Conservation (phyloP, 2,113 vertebrate genomes). For the Dendropsophus ebraccatus region DNA sequence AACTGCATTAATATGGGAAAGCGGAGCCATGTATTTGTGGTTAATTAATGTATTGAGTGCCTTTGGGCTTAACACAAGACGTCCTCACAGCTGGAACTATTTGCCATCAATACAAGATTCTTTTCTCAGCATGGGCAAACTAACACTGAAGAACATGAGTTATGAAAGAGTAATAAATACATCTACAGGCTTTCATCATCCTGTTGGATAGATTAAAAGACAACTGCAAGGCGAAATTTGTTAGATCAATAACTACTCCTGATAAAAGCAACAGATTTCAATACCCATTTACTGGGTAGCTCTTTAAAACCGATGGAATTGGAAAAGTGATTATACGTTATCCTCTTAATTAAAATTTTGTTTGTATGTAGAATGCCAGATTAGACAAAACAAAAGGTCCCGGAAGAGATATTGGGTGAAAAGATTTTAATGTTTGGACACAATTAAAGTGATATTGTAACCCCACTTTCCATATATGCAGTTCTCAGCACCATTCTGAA, state of each 20-base stretch:
- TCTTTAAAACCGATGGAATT: background rate
- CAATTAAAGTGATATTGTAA: too few relatives aligned
- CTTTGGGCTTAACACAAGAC: constrained; percentile 18
- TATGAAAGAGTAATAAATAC: constrained; percentile 7
- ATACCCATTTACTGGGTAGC: background rate
- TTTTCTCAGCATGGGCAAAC: constrained; percentile 21
- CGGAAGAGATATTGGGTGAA: too few relatives aligned
- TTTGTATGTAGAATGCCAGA: too few relatives aligned
- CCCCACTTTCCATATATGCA: too few relatives aligned
- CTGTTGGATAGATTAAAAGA: constrained; percentile 26
- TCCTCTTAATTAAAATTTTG: background rate
- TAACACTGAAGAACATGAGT: constrained; percentile 4
- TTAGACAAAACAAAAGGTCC: too few relatives aligned
- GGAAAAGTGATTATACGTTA: background rate
- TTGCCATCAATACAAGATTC: constrained; percentile 50
- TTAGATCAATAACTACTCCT: constrained; percentile 24
- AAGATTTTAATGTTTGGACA: too few relatives aligned
- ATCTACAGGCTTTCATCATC: constrained; percentile 16
- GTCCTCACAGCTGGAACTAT: constrained; percentile 35
- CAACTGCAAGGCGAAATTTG: background rate
- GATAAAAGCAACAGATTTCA: background rate
- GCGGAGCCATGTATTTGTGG: background rate
- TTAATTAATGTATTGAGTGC: constrained; percentile 44
- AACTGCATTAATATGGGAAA: constrained; percentile 14
- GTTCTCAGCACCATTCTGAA: too few relatives aligned